phyloP scores from a whole-genome alignment of 2,113 vertebrate species.

The Colaptes auratus region DNA sequence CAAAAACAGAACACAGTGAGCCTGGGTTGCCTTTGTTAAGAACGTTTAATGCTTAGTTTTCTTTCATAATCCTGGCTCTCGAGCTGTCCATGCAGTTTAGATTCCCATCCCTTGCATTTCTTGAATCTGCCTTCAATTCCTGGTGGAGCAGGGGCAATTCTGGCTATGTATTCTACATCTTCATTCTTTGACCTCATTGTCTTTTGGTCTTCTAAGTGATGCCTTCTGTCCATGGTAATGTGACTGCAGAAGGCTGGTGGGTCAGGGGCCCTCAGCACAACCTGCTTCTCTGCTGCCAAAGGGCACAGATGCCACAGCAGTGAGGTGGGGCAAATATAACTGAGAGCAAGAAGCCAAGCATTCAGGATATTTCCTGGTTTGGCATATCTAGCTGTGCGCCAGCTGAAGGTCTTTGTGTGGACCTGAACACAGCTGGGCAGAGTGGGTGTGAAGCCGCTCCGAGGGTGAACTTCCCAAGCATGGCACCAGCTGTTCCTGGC shows the following conservation, averaged over 20 bases:
- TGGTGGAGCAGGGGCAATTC: neutral
- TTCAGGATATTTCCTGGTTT: constrained; percentile 27
- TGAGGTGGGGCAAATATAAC: neutral
- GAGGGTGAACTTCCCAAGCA: constrained; percentile 1
- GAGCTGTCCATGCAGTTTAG: neutral
- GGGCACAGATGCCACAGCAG: neutral
- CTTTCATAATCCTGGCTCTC: constrained; percentile 6
- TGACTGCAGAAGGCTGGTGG: neutral
- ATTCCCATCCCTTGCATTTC: neutral
- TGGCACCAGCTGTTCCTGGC: constrained; percentile 13
- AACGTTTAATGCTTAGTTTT: constrained; percentile 44
- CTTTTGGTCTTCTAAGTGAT: neutral
- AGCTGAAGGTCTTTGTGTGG: neutral
- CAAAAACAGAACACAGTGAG: constrained; percentile 48
- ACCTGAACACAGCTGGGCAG: neutral
- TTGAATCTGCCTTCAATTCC: neutral
- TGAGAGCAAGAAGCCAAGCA: neutral
- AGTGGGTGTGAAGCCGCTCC: neutral
- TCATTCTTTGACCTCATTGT: neutral
- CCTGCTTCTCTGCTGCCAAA: neutral
- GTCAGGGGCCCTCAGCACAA: neutral
- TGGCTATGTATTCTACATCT: neutral
- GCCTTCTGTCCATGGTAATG: neutral
- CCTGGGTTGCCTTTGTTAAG: constrained; percentile 41
- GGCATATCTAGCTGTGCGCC: neutral